Evolutionary conservation across 2,888 invertebrate genomes (phyloP).

Genomic region (Candidula unifasciata): DNA sequence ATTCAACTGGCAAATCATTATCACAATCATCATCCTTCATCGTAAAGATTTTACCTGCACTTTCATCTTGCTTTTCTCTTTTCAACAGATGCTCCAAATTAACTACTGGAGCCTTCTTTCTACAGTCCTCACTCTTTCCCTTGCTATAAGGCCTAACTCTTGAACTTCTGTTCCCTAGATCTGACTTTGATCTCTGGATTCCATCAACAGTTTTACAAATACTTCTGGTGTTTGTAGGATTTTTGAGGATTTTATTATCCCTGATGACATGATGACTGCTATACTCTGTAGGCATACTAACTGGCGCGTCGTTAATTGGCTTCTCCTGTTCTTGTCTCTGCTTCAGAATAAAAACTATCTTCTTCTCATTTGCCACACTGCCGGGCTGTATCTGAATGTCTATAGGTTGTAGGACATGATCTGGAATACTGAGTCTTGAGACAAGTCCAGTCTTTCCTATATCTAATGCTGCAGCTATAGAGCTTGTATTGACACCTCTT

Average conservation of each 20-base stretch:
- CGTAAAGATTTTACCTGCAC: background rate
- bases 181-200: conserved; percentile 39
- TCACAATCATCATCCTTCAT: conserved; percentile 7
- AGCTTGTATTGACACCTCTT: background rate
- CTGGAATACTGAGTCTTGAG: background rate
- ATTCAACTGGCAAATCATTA: too few species aligned
- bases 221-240: conserved; percentile 1
- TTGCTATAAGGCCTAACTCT: background rate
- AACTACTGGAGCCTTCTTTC: background rate
- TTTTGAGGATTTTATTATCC: background rate
- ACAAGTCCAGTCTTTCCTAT: background rate
- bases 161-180: background rate
- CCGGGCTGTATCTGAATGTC: conserved; percentile 11
- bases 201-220: conserved; percentile 23
- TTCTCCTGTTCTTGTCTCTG: background rate
- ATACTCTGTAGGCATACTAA: background rate
- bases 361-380: conserved; percentile 3
- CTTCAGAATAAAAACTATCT: conserved; percentile 33
- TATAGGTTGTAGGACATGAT: conserved; percentile 12
- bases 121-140: background rate
- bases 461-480: too few species aligned
- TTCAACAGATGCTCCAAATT: conserved; percentile 1
- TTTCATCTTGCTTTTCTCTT: conserved; percentile 12
- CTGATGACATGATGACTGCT: background rate
- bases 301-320: background rate